Conservation (phyloP, 2,113 vertebrate genomes). For the Potamarius usumacintae region DNA sequence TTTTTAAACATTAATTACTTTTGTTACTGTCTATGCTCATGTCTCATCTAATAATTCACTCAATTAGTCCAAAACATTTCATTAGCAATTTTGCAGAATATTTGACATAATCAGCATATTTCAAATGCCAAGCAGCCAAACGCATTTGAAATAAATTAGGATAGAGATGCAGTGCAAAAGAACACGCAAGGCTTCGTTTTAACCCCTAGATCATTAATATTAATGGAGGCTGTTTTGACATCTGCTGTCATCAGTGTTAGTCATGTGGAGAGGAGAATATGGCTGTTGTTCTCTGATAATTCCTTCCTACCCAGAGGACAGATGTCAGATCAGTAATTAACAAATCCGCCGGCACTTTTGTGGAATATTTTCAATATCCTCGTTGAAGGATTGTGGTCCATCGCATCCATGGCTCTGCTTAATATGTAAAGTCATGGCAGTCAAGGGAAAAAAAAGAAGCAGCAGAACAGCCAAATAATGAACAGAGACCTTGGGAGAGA, state of each 20-base stretch:
- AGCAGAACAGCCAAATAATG: constrained; percentile 48
- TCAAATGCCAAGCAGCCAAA: neutral
- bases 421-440: constrained; percentile 42
- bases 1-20: neutral
- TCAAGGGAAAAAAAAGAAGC: constrained; percentile 52
- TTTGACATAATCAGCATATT: constrained; percentile 4
- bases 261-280: constrained; percentile 58
- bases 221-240: constrained; percentile 61
- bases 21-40: neutral
- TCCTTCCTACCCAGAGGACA: constrained; percentile 66
- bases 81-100: neutral
- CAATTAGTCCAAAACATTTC: constrained; percentile 1
- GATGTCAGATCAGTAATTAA: constrained; percentile 72
- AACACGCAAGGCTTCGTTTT: constrained; percentile 49
- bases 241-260: constrained; percentile 61
- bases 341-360: constrained; percentile 65
- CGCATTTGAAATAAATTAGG: constrained; percentile 41
- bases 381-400: constrained; percentile 3
- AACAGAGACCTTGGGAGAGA: constrained; percentile 49
- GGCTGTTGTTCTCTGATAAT: constrained; percentile 61
- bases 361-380: constrained; percentile 53
- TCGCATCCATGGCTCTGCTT: constrained; percentile 22
- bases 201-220: constrained; percentile 56
- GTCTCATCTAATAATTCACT: constrained; percentile 31
- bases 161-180: constrained; percentile 57